Base-by-base conservation (phyloP, 2,797 vertebrate genomes). In the Sebastolobus altivelis region DNA sequence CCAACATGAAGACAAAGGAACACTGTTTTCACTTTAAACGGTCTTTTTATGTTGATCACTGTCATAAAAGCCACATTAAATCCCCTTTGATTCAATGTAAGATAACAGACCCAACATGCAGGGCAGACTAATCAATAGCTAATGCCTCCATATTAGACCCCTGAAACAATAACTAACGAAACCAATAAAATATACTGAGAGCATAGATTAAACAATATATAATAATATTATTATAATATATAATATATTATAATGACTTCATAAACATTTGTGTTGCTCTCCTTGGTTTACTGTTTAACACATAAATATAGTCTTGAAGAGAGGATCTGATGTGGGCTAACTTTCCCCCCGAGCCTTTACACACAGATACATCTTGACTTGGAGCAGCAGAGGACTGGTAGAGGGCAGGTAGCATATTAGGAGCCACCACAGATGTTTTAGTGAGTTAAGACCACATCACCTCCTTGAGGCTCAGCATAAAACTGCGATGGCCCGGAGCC, bases 391-490 rank as follows among this genome's bases (percentile, higher is more conserved):
- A 73, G 59, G 58, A 18, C 54, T 12, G 20, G 29, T 11, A n/a
- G 77, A 73, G 43, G 38, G 22, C 56, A 69, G 43, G n/a, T 54
- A 4, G 16, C 1, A 0, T 20, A 54, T 8, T 37, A 6, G 8
- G n/a, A 71, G 54, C 27, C 63, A 13, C 37, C 46, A 25, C 59
- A 77, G 54, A 75, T 72, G 16, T 79, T 79, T 82, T 77, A 62
- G 22, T 69, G 66, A 78, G 62, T 72, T 80, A 68, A 61, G 54
- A 69, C 40, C 61, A 61, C 70, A 65, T 79, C 61, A 35, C 52
- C 66, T 83, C 56, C 65, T 55, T 20, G 18, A 80, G 60, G 62
- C 62, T 40, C 8, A 25, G 52, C 61, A 20, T 75, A 80, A 75
- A 65, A 76, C 59, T 33, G 27, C 12, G 5, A 55, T 67, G 37